Evolutionary conservation across 2,113 vertebrate genomes (phyloP), one percentile per base, ranked within the genome.

Genomic region (Glareola pratincola): DNA sequence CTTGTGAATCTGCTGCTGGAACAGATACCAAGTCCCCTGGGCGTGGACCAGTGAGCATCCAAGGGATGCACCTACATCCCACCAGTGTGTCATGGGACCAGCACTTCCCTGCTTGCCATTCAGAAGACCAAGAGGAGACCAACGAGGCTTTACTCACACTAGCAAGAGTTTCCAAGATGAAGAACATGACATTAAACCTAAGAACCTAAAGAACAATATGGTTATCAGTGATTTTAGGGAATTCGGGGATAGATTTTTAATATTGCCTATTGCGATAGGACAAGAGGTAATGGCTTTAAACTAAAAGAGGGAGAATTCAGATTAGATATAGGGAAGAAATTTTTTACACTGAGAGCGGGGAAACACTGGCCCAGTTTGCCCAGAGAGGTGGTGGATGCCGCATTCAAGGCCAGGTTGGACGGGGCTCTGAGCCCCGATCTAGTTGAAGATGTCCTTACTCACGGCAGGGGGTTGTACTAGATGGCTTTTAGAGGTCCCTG

Each of bases 241-340:
- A 72, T 14, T 8, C 69, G 32, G 39, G 32, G 15, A 48, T 27
- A 59, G 22, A 13, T 12, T 39, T 51, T 67, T n/a, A 62, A 30
- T 2, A 71, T 9, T 16, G 30, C 6, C 8, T 36, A 21, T 19
- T 10, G 45, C 1, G 1, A 71, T 0, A 75, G 36, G 24, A 54
- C 20, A 37, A 60, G 8, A 7, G 20, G 30, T 9, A 47, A 26
- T 22, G 22, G 10, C 14, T 94, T 60, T 47, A 64, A 91, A 78
- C 7, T 43, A 30, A 19, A 66, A 43, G 20, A 62, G 6, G 4
- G 12, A 4, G 57, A 9, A 30, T 45, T 69, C 10, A 66, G 19
- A 56, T 0, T 2, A 54, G 16, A 50, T 3, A 3, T 4, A 93
- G 50, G 21, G 21, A 26, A 72, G 12, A 53, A 8, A 1, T 10